These are phyloP conservation scores for Xiphorhynchus erythropygius DNA, from an alignment of 2,797 vertebrate species.

Conservation along the genomic window DNA sequence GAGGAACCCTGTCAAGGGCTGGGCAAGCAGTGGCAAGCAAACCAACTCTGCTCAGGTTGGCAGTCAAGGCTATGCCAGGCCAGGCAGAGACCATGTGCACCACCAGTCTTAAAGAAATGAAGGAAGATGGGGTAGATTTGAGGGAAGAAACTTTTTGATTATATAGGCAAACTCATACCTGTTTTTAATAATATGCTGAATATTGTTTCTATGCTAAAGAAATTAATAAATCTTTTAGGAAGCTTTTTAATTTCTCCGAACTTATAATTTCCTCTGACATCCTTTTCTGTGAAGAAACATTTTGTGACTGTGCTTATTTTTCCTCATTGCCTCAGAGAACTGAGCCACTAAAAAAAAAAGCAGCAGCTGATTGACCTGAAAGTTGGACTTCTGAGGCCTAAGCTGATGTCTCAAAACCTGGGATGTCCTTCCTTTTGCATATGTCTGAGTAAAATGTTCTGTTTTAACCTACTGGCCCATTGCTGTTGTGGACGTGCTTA, in stretches of 20 bases:
- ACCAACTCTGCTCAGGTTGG: background rate
- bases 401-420: background rate
- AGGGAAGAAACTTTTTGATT: background rate
- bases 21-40: background rate
- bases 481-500: background rate
- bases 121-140: background rate
- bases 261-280: background rate
- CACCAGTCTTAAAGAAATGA: background rate
- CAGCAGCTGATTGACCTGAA: background rate
- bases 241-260: background rate
- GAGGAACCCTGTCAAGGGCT: background rate
- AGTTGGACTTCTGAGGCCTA: background rate
- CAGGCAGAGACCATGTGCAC: fast-evolving
- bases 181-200: background rate
- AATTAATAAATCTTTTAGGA: background rate
- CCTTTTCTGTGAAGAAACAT: background rate
- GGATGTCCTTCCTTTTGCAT: background rate
- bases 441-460: background rate
- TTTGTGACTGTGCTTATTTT: background rate
- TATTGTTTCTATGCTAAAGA: background rate
- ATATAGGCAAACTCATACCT: background rate
- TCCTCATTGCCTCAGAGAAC: background rate
- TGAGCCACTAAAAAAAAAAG: background rate
- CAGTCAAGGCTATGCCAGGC: background rate
- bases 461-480: background rate